Conservation (phyloP, 2,113 vertebrate species). For the Pangasianodon hypophthalmus region DNA sequence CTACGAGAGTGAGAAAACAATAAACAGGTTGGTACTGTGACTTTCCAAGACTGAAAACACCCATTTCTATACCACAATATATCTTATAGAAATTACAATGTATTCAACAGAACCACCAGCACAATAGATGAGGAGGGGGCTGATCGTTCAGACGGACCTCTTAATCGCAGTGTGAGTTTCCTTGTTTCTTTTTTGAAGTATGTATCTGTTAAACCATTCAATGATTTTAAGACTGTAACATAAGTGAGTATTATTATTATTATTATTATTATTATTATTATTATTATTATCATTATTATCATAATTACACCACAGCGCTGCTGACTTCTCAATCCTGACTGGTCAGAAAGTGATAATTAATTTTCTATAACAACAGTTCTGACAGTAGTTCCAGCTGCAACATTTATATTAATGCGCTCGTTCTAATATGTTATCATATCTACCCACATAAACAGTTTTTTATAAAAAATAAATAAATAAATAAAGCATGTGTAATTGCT, state of each 20-base stretch:
- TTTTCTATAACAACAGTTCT: neutral
- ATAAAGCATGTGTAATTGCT: neutral
- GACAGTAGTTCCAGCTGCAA: neutral
- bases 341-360: neutral
- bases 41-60: neutral
- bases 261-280: neutral
- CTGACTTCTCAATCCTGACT: neutral
- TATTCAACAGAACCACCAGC: slow-evolving; percentile 56
- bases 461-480: too few species aligned
- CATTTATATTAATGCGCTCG: neutral
- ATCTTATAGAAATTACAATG: neutral
- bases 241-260: neutral
- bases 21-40: neutral
- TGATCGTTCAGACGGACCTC: neutral
- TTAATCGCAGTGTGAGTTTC: slow-evolving; percentile 43
- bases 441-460: neutral
- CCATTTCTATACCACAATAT: neutral
- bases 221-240: neutral
- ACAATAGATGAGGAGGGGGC: slow-evolving; percentile 56
- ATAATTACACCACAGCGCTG: neutral
- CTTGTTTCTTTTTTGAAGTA: neutral
- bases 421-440: neutral
- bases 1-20: neutral
- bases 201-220: neutral
- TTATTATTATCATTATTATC: neutral